These are phyloP conservation scores for Pelobates cultripes DNA, from an alignment of 2,797 vertebrate species.

Conservation along the genomic window DNA sequence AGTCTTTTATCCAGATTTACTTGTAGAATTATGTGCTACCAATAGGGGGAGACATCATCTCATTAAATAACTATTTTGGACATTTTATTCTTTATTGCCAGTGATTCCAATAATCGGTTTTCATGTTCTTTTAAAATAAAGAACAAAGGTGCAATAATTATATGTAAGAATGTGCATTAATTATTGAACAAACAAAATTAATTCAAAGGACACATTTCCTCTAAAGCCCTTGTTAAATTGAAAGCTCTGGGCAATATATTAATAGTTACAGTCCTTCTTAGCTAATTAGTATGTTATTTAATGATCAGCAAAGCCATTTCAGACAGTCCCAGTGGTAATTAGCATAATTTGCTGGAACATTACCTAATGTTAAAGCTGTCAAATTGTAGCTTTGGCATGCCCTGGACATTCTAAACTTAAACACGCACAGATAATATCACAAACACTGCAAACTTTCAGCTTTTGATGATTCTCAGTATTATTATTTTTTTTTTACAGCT, in stretches of 20 bases:
- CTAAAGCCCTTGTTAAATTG: background rate
- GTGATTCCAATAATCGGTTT: no score
- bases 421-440: no score
- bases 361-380: constrained; percentile 13
- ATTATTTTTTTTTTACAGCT: no score
- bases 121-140: no score
- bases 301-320: background rate
- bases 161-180: no score
- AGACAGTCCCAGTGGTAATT: background rate
- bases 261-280: constrained; percentile 18
- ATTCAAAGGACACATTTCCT: background rate
- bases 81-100: background rate
- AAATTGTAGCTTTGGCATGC: background rate
- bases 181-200: background rate
- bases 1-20: no score
- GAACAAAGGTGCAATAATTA: background rate
- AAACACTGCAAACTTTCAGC: no score
- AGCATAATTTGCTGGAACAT: background rate
- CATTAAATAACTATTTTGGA: background rate
- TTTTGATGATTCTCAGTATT: no score
- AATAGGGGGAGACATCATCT: constrained; percentile 20
- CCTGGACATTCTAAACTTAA: background rate
- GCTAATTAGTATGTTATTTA: constrained; percentile 5
- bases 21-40: background rate
- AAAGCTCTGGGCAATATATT: background rate